Evolutionary conservation across 2,113 vertebrate species (phyloP).

Genomic region (Geococcyx californianus): DNA sequence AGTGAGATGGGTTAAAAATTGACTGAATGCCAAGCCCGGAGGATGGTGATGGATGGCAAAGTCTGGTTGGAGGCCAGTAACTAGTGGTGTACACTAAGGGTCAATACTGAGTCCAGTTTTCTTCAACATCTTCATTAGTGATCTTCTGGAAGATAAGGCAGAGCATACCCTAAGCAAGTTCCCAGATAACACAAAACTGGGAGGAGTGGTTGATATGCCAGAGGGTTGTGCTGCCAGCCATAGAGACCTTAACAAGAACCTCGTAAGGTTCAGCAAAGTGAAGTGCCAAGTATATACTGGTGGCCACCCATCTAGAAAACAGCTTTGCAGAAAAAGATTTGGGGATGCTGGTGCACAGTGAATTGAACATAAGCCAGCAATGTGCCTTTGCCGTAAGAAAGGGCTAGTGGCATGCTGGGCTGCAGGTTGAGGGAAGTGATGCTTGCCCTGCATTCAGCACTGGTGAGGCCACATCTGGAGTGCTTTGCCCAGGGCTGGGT

Average conservation of each 20-base stretch:
- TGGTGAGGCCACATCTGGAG: not conserved
- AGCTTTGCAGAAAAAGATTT: not conserved
- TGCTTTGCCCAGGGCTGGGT: not conserved
- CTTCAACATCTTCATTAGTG: not conserved
- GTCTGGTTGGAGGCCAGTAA: not conserved
- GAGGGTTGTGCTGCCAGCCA: not conserved
- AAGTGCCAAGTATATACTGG: not conserved
- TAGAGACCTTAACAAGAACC: not conserved
- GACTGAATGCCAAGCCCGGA: not conserved
- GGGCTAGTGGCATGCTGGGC: not conserved
- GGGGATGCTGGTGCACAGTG: not conserved
- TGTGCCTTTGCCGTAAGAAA: not conserved
- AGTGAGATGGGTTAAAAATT: not conserved
- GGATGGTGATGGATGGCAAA: not conserved
- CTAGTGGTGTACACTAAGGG: too few relatives aligned
- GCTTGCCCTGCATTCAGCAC: not conserved
- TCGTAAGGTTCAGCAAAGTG: not conserved
- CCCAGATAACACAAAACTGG: not conserved
- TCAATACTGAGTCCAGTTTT: not conserved
- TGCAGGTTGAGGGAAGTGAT: not conserved
- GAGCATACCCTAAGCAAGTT: not conserved
- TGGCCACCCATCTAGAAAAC: not conserved
- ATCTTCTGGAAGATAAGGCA: not conserved
- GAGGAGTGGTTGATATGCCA: not conserved
- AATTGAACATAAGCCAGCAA: not conserved